These are phyloP conservation scores for Pogona vitticeps DNA, from an alignment of 2,113 vertebrate species.

Conservation along the genomic window DNA sequence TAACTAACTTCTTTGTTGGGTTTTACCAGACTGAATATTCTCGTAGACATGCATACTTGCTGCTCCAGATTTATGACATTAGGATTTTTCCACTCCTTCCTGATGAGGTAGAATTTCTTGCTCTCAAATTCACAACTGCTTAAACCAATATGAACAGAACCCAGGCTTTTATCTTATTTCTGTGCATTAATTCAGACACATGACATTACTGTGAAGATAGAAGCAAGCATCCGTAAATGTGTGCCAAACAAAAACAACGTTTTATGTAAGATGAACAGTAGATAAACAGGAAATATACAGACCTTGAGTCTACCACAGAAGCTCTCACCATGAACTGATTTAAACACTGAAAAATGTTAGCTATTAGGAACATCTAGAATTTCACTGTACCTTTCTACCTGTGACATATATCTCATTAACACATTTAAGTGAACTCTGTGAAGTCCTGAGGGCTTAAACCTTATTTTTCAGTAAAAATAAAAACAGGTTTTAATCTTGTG, in stretches of 20 bases:
- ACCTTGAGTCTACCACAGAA: neutral
- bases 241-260: neutral
- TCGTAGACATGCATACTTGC: rapidly evolving
- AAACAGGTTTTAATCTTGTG: no score
- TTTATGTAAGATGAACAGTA: neutral
- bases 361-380: neutral
- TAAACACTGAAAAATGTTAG: neutral
- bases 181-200: neutral
- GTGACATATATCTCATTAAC: neutral
- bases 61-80: neutral
- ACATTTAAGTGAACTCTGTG: neutral
- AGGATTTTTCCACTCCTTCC: neutral
- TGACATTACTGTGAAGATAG: neutral
- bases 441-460: neutral
- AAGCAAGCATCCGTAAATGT: neutral
- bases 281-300: neutral
- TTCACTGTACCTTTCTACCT: neutral
- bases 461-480: no score
- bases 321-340: neutral
- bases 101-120: neutral
- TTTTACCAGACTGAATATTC: neutral
- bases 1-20: neutral
- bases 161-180: neutral
- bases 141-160: neutral
- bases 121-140: neutral